Evolutionary conservation across 2,888 invertebrate species (phyloP).

Genomic region (Aplocera efformata): DNA sequence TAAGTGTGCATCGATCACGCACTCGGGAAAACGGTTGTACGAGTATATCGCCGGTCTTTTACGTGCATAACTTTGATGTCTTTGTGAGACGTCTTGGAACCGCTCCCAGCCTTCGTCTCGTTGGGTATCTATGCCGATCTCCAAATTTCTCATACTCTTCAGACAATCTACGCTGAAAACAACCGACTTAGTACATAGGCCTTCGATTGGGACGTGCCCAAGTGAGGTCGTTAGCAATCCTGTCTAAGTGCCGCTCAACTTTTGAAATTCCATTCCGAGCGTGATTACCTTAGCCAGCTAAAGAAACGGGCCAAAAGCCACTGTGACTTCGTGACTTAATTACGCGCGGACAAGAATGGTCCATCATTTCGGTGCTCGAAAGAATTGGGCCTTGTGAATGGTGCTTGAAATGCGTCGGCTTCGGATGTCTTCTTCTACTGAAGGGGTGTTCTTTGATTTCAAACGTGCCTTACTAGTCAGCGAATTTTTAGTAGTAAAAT

Average conservation of each 20-base stretch:
- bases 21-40: too few species aligned
- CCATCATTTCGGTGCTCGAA: constrained; percentile 43
- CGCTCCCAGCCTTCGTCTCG: too few species aligned
- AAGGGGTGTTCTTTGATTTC: constrained; percentile 13
- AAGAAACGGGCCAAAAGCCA: constrained; percentile 46
- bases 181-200: constrained; percentile 21
- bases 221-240: constrained; percentile 53
- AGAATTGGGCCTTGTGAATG: constrained; percentile 26
- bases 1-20: too few species aligned
- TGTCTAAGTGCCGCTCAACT: constrained; percentile 46
- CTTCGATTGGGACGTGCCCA: constrained; percentile 55
- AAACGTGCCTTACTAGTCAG: background rate
- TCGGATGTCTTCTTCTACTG: constrained; percentile 4
- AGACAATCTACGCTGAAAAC: too few species aligned
- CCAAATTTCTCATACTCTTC: too few species aligned
- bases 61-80: too few species aligned
- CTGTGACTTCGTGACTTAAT: constrained; percentile 60
- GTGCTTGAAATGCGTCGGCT: constrained; percentile 14
- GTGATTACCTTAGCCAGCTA: constrained; percentile 56
- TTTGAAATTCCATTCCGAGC: constrained; percentile 63
- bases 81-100: too few species aligned
- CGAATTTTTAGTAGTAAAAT: too few species aligned
- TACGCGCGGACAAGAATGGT: constrained; percentile 50
- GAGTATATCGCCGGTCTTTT: too few species aligned
- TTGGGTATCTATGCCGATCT: too few species aligned